Conservation (phyloP, 2,797 vertebrate genomes). For the Centroberyx gerrardi region DNA sequence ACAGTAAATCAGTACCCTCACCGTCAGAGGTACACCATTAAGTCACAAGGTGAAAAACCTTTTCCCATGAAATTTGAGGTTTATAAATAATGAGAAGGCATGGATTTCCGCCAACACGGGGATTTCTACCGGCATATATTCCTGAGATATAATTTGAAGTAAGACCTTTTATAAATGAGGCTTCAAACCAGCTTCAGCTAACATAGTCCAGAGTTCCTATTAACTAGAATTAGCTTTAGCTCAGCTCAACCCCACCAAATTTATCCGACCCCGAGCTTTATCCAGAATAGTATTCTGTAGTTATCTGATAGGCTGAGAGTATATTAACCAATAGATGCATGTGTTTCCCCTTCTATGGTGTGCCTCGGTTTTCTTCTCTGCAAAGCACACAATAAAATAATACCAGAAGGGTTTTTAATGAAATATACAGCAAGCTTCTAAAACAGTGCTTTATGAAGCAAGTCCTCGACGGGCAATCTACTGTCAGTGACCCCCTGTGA, state of each 20-base stretch:
- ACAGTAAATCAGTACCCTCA: conserved; percentile 28
- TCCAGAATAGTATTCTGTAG: conserved; percentile 38
- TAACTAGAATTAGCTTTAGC: conserved; percentile 51
- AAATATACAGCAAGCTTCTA: conserved; percentile 25
- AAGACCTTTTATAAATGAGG: conserved; percentile 50
- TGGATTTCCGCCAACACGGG: not conserved
- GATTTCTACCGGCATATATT: conserved; percentile 19
- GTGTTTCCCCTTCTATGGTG: conserved; percentile 71
- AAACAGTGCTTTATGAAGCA: not conserved
- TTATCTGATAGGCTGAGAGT: conserved; percentile 55
- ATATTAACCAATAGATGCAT: conserved; percentile 81
- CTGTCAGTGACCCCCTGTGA: conserved; percentile 11
- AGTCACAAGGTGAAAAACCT: not conserved
- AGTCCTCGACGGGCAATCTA: conserved; percentile 4
- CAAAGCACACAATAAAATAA: conserved; percentile 53
- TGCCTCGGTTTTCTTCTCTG: conserved; percentile 59
- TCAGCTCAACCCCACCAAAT: conserved; percentile 43
- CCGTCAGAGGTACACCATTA: not conserved
- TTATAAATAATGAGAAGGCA: conserved; percentile 13
- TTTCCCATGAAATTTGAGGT: conserved; percentile 22
- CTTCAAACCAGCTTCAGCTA: conserved; percentile 20
- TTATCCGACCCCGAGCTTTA: conserved; percentile 40
- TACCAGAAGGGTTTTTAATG: conserved; percentile 18
- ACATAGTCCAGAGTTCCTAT: conserved; percentile 5
- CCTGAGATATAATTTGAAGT: conserved; percentile 9